phyloP scores from a whole-genome alignment of 2,113 vertebrate species.

The Calyptommatus sinebrachiatus region DNA sequence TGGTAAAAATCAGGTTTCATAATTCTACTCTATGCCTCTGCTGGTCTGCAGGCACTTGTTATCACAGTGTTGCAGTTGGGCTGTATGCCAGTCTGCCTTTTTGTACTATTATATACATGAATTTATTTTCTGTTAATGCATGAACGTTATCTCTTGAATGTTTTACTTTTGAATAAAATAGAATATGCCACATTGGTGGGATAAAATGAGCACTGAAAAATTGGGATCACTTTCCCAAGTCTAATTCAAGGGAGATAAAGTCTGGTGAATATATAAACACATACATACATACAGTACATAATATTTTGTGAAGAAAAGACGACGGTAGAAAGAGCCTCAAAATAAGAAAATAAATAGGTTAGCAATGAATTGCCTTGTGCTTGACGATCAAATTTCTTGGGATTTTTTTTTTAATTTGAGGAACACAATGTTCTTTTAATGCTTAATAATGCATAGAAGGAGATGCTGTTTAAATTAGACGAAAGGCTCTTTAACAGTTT shows the following conservation, averaged over 20 bases:
- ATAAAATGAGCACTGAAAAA: constrained; percentile 17
- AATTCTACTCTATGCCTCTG: background rate
- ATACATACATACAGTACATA: background rate
- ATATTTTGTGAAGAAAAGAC: background rate
- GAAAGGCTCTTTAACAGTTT: background rate
- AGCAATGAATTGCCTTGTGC: background rate
- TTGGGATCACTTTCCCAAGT: constrained; percentile 4
- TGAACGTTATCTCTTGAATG: constrained; percentile 15
- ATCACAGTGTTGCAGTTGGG: background rate
- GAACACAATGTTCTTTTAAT: background rate
- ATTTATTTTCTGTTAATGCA: constrained; percentile 13
- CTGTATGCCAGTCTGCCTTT: constrained; percentile 1
- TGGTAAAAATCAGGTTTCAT: constrained; percentile 1
- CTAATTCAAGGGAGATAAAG: background rate
- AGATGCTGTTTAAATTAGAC: too few species aligned
- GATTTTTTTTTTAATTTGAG: background rate
- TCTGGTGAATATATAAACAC: too few species aligned
- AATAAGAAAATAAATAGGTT: background rate
- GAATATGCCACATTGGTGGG: background rate
- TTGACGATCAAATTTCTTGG: background rate
- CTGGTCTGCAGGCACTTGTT: constrained; percentile 19
- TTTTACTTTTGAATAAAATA: constrained; percentile 7
- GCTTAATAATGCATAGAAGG: too few species aligned
- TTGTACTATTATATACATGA: background rate
- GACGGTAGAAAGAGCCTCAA: background rate